Base-by-base conservation (phyloP, 1,140 invertebrate genomes). In the Diabrotica undecimpunctata region DNA sequence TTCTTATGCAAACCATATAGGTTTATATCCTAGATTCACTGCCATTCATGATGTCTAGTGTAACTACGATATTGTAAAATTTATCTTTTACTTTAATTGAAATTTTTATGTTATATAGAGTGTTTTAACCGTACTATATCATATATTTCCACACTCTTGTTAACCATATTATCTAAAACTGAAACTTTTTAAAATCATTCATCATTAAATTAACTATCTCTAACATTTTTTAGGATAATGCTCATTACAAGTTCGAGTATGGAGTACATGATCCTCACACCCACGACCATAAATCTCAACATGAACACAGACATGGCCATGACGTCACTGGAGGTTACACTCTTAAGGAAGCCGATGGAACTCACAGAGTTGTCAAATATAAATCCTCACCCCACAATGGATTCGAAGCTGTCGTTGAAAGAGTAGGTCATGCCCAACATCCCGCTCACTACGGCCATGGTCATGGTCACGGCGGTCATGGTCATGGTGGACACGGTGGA, bases 221-320 rank as follows among this genome's bases (percentile, higher is more conserved):
- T 4, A 4, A 46, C 41, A 46, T 5, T 12, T 54, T 4, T 54
- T 57, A 61, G 59, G 59, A 61, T 25, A 61, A 61, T 10, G 65
- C 69, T 50, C 64, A 76, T 58, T 83, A 83, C 70, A 75, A 78
- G 58, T 83, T 79, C 66, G 73, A 79, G 37, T 83, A 83, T 72
- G 79, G 76, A 12, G 80, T 83, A 0, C 72, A 80, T 46, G 81
- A 82, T 65, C 73, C 76, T 14, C 74, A 81, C 60, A 82, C 81
- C 8, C 79, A 81, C 36, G 81, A 83, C 65, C 65, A 75, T 36
- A 83, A 83, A 66, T 75, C 69, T 9, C 81, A 83, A 59, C 73
- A 77, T 54, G 81, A 82, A 66, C 72, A 81, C 10, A 77, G 82
- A 58, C 78, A 81, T n/a, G 80, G 81, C 8, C 69, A 82, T 53